Base-by-base conservation (phyloP, 2,888 invertebrate species). In the Tribolium freemani region DNA sequence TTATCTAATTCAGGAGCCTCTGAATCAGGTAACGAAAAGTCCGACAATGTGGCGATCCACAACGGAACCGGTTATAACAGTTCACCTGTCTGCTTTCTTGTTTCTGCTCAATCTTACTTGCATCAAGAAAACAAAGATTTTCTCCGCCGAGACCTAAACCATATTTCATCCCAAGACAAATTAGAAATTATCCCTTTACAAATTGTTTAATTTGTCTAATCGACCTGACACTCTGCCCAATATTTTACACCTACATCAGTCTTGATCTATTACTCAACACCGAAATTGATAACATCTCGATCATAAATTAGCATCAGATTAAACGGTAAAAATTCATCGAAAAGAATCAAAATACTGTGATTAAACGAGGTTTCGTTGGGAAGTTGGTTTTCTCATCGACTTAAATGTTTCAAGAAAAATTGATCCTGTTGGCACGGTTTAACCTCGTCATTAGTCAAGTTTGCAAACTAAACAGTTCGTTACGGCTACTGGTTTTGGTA, bases 41-140 rank as follows among this genome's bases (percentile, higher is more conserved):
- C 46, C 64, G 26, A 71, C 71, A 64, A 70, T 70, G 70, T 57
- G 63, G 54, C 44, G 63, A 63, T 61, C 58, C 64, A 31, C 48
- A 71, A 67, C 67, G 54, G 66, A 73, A 73, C 73, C 73, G 73
- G 73, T 73, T 73, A 69, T 26, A 63, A 72, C 38, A 53, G 63
- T 69, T 72, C 73, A 73, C 73, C 73, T 73, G 73, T 69, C 73
- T 73, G 64, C 57, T 57, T 38, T 69, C 54, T 60, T 73, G 69
- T 67, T 67, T 56, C 58, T 58, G 64, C 53, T 71, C 58, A 70
- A 70, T 70, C 70, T 63, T 63, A 63, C 61, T 61, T 45, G 46
- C 58, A 13, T 26, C 44, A 31, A 53, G 51, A 61, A 38, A 38
- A 48, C 26, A 61, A 31, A 30, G 38, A 38, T 38, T 38, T 38